Base-by-base conservation (phyloP, 2,113 vertebrate species). In the Tympanuchus pallidicinctus region DNA sequence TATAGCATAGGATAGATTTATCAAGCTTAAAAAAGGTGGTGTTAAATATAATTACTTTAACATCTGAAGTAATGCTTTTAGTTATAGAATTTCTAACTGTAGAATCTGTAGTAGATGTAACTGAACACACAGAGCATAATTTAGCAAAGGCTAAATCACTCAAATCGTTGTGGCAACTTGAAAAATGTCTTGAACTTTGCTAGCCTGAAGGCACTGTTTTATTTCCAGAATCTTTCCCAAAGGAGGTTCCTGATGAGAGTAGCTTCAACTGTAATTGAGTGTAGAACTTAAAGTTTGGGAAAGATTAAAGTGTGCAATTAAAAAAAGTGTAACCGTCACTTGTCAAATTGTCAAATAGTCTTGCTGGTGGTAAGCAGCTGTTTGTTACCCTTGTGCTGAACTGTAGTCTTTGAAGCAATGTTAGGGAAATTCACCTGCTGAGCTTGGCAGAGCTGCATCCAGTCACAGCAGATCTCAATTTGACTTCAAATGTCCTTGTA, bases 281-380 rank as follows among this genome's bases (percentile, higher is more conserved):
- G 74, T 72, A 0, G 57, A 79, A 50, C 34, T 92, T 90, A 81
- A 88, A 82, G 48, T 86, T 81, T 81, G 52, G 76, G 65, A 19
- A 86, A 81, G 88, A 96, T 94, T 60, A 81, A 93, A 94, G 79
- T 48, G 34, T 22, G 18, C 91, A 83, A 86, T 82, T 93, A 88
- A 81, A 81, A 80, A 78, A 82, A 78, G 79, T 86, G 79, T 86
- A 88, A 81, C 81, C 88, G 36, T 20, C 27, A 43, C 54, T 86
- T 95, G 86, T 95, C 86, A 92, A 81, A 71, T 86, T 95, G 86
- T 95, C 86, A 92, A 81, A 71, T 52, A 82, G 52, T 90, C 64
- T 82, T 85, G 48, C 40, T 89, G 87, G 90, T 92, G n/a, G 30
- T 90, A 66, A 89, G 48, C 91, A 90, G 61, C 83, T 95, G 71